These are phyloP conservation scores for Erebia ligea DNA, from an alignment of 2,888 invertebrate species.

Conservation along the genomic window DNA sequence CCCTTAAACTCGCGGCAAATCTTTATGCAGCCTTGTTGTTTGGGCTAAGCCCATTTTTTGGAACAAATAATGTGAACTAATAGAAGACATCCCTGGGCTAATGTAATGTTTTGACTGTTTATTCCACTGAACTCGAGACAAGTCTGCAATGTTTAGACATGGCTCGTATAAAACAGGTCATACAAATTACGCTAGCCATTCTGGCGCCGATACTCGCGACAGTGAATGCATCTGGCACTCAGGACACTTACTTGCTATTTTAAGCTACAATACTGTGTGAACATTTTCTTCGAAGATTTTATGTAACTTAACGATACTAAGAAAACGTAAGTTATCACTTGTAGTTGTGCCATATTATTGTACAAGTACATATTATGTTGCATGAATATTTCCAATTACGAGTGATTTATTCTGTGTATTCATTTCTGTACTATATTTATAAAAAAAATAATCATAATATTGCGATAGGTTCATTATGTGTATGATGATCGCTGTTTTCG, in stretches of 20 bases:
- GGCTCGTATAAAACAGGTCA: conserved; percentile 19
- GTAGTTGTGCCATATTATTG: no score
- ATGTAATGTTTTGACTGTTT: background rate
- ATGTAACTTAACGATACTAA: background rate
- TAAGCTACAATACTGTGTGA: conserved; percentile 13
- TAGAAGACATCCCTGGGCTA: background rate
- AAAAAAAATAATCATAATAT: no score
- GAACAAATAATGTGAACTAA: background rate
- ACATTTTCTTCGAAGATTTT: conserved; percentile 1
- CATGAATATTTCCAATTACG: no score
- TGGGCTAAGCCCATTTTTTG: no score
- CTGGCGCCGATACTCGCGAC: conserved; percentile 24
- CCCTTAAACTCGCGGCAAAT: no score
- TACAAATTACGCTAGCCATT: conserved; percentile 30
- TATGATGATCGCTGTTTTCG: no score
- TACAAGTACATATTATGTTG: no score
- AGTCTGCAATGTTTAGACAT: conserved; percentile 34
- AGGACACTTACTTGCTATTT: conserved; percentile 23
- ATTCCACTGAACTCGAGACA: background rate
- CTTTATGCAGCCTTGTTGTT: no score
- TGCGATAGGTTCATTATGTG: no score
- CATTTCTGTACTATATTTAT: no score
- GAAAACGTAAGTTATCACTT: background rate
- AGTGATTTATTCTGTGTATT: no score
- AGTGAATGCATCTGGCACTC: conserved; percentile 23